phyloP scores from a whole-genome alignment of 2,113 vertebrate species.

The Mastomys coucha region DNA sequence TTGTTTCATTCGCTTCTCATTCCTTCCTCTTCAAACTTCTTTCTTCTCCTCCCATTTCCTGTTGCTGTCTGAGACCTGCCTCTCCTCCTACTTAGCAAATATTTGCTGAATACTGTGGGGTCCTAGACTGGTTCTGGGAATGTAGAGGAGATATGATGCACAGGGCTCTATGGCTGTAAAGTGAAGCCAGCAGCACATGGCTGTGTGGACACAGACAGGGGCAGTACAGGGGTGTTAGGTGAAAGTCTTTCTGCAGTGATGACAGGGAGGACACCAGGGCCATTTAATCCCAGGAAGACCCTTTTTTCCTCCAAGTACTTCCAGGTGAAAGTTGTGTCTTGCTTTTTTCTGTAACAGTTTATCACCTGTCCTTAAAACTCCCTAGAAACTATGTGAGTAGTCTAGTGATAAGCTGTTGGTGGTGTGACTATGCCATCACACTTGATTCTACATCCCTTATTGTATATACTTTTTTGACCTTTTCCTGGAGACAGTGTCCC shows the following conservation, averaged over 20 bases:
- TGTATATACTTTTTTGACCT: neutral
- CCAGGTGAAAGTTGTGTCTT: neutral
- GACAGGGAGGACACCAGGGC: fast-evolving
- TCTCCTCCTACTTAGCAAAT: too few relatives aligned
- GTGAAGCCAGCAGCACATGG: neutral
- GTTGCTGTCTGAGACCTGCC: neutral
- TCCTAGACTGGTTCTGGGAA: neutral
- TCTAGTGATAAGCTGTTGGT: neutral
- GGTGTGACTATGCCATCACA: fast-evolving
- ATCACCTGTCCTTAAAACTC: neutral
- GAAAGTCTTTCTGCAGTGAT: neutral
- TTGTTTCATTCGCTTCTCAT: neutral
- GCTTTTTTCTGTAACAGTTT: neutral
- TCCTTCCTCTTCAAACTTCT: neutral
- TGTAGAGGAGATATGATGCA: fast-evolving
- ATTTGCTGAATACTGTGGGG: neutral
- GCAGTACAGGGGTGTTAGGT: too few relatives aligned
- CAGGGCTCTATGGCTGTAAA: fast-evolving
- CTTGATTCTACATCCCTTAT: neutral
- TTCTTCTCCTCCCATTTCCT: neutral
- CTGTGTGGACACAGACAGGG: neutral
- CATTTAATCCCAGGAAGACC: neutral
- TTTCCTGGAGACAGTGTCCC: neutral
- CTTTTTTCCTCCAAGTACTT: neutral
- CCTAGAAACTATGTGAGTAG: neutral